Evolutionary conservation across 2,113 vertebrate species (phyloP), one percentile per base, ranked within the genome.

Genomic region (Mohoua ochrocephala): DNA sequence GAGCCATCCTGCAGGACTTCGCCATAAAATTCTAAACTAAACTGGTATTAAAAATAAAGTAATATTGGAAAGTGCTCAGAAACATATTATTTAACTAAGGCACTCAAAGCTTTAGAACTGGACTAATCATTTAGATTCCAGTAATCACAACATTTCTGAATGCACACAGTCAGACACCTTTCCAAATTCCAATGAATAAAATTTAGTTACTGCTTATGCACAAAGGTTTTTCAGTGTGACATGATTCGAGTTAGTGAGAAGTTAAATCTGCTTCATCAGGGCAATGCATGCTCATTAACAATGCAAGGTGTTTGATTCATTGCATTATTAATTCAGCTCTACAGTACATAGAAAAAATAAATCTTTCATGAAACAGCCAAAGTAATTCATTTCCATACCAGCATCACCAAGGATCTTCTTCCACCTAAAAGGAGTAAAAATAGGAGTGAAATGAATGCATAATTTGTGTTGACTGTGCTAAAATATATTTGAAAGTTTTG

Each of bases 361-460:
- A 50, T 70, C 73, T 92, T 74, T 44, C 42, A 39, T 31, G 33
- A 86, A 91, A 91, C 42, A 86, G 68, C 53, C 76, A 17, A 44
- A 59, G 53, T 53, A 57, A 85, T 90, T 80, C 4, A 52, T 53
- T 70, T 69, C 23, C 50, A 4, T 22, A 35, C 60, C 78, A 68
- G 76, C 85, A 91, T 64, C 92, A 87, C 42, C 87, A 87, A 74
- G 45, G 84, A 82, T 77, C 56, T 41, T 94, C 94, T 70, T 94
- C 67, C 47, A 73, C 79, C 97, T 97, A 56, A 33, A 95, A 84
- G 61, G 37, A 90, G 57, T 28, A 90, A 95, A 57, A 89, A 69
- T 12, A 94, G 60, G 33, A 89, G 35, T 65, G n/a, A 92, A 93
- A 93, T 11, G 14, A 65, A 76, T 60, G 26, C 2, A 0, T 45